These are phyloP conservation scores for Bos javanicus DNA, from an alignment of 2,113 vertebrate genomes.

Conservation along the genomic window DNA sequence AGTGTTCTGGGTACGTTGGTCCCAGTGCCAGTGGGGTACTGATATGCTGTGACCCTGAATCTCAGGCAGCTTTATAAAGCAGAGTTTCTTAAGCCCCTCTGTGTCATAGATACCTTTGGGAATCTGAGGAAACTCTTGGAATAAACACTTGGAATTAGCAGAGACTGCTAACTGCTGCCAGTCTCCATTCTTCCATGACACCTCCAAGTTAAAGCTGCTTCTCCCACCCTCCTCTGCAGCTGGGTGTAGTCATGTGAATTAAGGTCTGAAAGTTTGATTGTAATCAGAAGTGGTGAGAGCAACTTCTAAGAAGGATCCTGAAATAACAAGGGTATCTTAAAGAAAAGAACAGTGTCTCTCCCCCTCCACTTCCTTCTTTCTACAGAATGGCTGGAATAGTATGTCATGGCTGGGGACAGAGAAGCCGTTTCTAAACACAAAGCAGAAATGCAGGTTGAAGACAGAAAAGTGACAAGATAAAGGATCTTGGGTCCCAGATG, in stretches of 20 bases:
- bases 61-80: not conserved
- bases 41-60: not conserved
- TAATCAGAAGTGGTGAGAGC: not conserved
- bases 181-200: not conserved
- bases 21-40: not conserved
- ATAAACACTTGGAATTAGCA: not conserved
- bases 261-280: not conserved
- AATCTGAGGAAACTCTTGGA: not conserved
- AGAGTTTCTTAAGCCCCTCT: not conserved
- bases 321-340: not conserved
- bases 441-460: not conserved
- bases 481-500: not conserved
- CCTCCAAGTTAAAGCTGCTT: not conserved
- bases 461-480: not conserved
- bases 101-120: not conserved
- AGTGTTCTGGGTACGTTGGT: not conserved
- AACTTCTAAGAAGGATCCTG: not conserved
- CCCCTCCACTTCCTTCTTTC: not conserved
- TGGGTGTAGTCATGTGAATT: not conserved
- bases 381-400: not conserved
- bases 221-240: not conserved
- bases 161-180: not conserved
- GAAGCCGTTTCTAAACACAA: not conserved
- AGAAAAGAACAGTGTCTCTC: not conserved
- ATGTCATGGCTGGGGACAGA: not conserved